phyloP scores from a whole-genome alignment of 2,113 vertebrate species.

The Eira barbara region DNA sequence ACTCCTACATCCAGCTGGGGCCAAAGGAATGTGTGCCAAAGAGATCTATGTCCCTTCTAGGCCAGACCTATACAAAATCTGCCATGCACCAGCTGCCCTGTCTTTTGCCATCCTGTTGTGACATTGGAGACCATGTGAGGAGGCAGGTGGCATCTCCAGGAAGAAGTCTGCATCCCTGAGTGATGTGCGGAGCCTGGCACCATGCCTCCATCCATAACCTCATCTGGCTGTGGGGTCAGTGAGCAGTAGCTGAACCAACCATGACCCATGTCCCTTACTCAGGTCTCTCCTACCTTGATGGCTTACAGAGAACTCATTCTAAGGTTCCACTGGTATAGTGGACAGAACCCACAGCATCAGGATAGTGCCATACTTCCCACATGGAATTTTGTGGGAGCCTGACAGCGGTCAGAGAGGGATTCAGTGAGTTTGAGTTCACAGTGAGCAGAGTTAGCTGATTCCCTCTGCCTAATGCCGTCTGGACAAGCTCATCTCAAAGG shows the following conservation, averaged over 20 bases:
- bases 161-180: background rate
- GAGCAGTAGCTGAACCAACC: background rate
- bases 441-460: accelerated
- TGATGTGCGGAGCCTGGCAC: background rate
- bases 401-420: background rate
- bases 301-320: background rate
- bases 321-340: accelerated
- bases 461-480: accelerated
- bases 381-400: background rate
- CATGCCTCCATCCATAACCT: accelerated
- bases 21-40: background rate
- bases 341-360: background rate
- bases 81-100: accelerated
- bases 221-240: background rate
- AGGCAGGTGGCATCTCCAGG: background rate
- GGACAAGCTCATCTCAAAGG: background rate
- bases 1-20: background rate
- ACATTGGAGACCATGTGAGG: accelerated
- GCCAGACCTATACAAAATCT: background rate
- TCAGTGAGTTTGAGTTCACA: background rate
- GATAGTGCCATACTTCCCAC: too few species aligned
- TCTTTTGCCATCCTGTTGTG: background rate
- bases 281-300: too few species aligned
- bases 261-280: background rate
- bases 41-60: background rate